A percentile compares a stretch with the other conserved stretches of the same genome.
These are phyloP conservation scores for Microplitis deprimator DNA, from an alignment of 2,888 invertebrate species.

Conservation along the genomic window DNA sequence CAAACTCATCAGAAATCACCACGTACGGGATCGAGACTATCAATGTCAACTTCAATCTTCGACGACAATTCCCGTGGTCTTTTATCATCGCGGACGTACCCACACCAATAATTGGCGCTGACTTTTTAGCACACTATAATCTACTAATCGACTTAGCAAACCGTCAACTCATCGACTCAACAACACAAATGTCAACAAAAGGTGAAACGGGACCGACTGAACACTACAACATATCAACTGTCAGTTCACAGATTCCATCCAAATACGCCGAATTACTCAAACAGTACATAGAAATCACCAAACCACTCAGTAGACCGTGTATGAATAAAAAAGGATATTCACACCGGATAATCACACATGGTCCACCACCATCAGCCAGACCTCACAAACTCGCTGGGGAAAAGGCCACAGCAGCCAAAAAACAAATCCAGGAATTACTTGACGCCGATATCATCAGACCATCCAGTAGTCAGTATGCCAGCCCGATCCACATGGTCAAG, in stretches of 20 bases:
- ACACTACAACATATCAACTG: slow-evolving; percentile 34
- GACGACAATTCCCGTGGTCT: too few relatives aligned
- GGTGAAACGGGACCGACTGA: too few relatives aligned
- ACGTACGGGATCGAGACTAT: too few relatives aligned
- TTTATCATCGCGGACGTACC: too few relatives aligned
- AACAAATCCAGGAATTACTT: slow-evolving; percentile 32
- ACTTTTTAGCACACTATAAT: too few relatives aligned
- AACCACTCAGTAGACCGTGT: slow-evolving; percentile 7
- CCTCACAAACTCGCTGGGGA: slow-evolving; percentile 81
- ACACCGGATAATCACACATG: slow-evolving; percentile 40
- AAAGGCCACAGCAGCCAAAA: slow-evolving; percentile 81
- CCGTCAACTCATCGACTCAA: too few relatives aligned
- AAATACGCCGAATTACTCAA: slow-evolving; percentile 17
- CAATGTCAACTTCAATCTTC: too few relatives aligned
- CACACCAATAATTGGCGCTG: too few relatives aligned
- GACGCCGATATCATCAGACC: slow-evolving; percentile 29
- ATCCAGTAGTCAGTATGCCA: slow-evolving; percentile 42
- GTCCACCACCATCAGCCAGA: slow-evolving; percentile 31
- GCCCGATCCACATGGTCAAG: slow-evolving; percentile 35
- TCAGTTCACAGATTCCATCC: neutral
- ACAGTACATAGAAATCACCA: slow-evolving; percentile 14
- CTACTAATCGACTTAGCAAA: too few relatives aligned
- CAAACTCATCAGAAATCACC: too few relatives aligned
- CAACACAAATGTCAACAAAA: too few relatives aligned
- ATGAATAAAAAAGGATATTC: slow-evolving; percentile 10